phyloP scores from a whole-genome alignment of 2,113 vertebrate genomes.

The Leptobrachium leishanense region DNA sequence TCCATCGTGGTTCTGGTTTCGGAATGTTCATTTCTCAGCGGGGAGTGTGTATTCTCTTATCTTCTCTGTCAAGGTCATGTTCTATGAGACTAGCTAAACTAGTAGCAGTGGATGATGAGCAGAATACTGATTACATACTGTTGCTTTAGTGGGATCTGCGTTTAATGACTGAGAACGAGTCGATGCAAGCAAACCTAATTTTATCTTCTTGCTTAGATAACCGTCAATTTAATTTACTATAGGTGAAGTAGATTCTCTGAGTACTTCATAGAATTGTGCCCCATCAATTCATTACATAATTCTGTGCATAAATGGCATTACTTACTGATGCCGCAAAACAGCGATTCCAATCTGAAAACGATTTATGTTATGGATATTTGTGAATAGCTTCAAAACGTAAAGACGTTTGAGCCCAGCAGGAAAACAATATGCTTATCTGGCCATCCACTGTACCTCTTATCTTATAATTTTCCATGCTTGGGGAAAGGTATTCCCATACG shows the following conservation, averaged over 20 bases:
- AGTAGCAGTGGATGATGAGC: constrained; percentile 8
- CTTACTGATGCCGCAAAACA: background rate
- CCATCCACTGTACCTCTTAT: too few relatives aligned
- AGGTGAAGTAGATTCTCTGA: constrained; percentile 7
- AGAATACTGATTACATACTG: constrained; percentile 18
- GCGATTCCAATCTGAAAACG: background rate
- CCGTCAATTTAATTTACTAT: constrained; percentile 11
- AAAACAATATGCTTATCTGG: too few relatives aligned
- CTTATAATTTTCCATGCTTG: too few relatives aligned
- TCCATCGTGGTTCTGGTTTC: constrained; percentile 1
- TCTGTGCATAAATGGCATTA: background rate
- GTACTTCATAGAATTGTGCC: background rate
- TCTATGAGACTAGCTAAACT: constrained; percentile 23
- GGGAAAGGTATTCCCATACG: too few relatives aligned
- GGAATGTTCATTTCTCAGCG: constrained; percentile 12
- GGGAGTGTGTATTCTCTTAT: constrained; percentile 23
- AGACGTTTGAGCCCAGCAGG: too few relatives aligned
- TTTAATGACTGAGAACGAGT: constrained; percentile 31
- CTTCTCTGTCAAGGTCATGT: constrained; percentile 33
- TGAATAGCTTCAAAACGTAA: too few relatives aligned
- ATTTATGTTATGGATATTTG: too few relatives aligned
- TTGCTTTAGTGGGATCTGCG: background rate
- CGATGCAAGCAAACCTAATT: constrained; percentile 17
- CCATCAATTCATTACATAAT: constrained; percentile 7
- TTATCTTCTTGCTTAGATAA: constrained; percentile 18